These are phyloP conservation scores for Neotoxoptera formosana DNA, from an alignment of 1,140 invertebrate species.

Conservation along the genomic window DNA sequence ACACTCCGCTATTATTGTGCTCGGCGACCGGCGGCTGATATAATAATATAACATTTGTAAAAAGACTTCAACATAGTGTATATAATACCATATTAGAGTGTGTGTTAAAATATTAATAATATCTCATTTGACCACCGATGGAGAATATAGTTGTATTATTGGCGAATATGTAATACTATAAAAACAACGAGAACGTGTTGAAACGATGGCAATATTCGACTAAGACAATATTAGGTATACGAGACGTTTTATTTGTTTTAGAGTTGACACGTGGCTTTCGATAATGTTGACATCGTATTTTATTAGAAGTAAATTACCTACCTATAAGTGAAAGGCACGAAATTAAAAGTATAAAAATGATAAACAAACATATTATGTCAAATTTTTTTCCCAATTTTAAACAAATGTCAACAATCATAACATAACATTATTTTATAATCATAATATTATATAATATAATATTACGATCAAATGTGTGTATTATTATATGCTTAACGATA, in stretches of 20 bases:
- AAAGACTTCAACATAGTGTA: not conserved
- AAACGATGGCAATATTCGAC: not conserved
- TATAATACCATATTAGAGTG: no score
- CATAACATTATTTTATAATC: no score
- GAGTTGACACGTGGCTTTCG: not conserved
- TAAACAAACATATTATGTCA: not conserved
- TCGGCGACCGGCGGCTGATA: not conserved
- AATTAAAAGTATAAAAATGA: not conserved
- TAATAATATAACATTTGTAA: not conserved
- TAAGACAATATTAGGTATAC: not conserved
- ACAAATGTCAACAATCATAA: no score
- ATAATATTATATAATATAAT: no score
- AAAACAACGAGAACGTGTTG: not conserved
- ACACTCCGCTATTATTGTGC: not conserved
- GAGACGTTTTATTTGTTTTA: not conserved
- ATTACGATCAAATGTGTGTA: no score
- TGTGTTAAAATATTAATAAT: not conserved
- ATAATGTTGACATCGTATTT: not conserved
- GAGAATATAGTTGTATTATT: not conserved
- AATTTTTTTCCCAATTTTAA: no score
- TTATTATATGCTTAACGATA: no score
- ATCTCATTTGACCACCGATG: not conserved
- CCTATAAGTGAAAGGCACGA: not conserved
- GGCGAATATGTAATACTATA: not conserved
- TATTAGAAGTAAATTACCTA: no score